Conservation (phyloP, 2,797 vertebrate species). For the Sebastes steindachneri region DNA sequence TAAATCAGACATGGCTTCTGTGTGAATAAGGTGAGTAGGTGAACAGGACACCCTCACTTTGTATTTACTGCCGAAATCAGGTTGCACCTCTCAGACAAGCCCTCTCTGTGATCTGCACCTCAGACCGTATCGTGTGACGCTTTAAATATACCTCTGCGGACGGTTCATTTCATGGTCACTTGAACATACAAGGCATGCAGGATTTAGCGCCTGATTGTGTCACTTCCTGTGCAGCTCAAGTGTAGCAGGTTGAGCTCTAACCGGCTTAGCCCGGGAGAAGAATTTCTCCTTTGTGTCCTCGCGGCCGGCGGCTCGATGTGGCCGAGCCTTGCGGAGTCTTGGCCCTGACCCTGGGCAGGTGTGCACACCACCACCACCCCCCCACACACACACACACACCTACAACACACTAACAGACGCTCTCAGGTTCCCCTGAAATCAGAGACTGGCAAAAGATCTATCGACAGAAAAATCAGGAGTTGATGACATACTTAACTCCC, state of each 20-base stretch:
- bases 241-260: slow-evolving; percentile 38
- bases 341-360: slow-evolving; percentile 59
- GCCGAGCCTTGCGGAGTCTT: slow-evolving; percentile 21
- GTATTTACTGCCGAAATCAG: slow-evolving; percentile 4
- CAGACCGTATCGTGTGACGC: slow-evolving; percentile 33
- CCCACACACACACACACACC: slow-evolving; percentile 8
- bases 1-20: not conserved
- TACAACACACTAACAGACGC: not conserved
- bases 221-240: slow-evolving; percentile 57
- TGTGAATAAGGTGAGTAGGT: not conserved
- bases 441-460: slow-evolving; percentile 62
- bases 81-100: not conserved
- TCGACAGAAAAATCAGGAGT: slow-evolving; percentile 60
- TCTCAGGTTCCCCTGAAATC: slow-evolving; percentile 58
- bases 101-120: slow-evolving; percentile 27
- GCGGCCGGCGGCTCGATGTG: not conserved
- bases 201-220: slow-evolving; percentile 60
- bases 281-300: slow-evolving; percentile 62
- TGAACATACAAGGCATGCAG: slow-evolving; percentile 56
- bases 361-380: not conserved
- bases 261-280: slow-evolving; percentile 33
- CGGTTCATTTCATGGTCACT: slow-evolving; percentile 68
- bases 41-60: not conserved
- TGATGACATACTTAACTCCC: slow-evolving; percentile 65
- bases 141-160: slow-evolving; percentile 50